These are phyloP conservation scores for Empidonax traillii DNA, from an alignment of 2,113 vertebrate species.

Conservation along the genomic window DNA sequence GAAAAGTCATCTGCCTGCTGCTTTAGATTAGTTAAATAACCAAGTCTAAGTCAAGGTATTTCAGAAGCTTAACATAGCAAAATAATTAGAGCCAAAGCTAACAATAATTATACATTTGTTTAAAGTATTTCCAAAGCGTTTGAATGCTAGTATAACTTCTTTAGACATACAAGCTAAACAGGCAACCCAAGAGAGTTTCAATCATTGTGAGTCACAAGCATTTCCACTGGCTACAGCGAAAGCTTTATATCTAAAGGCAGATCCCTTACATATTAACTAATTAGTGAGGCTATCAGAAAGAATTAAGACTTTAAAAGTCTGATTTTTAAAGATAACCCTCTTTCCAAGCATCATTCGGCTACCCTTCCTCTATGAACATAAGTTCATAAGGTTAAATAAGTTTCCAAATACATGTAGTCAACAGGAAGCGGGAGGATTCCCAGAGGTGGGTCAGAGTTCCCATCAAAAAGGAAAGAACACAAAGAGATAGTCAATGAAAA, in stretches of 20 bases:
- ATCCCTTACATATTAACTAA: not conserved
- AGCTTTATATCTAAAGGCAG: not conserved
- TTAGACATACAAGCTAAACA: not conserved
- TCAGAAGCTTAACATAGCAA: constrained; percentile 1
- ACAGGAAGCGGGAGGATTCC: not conserved
- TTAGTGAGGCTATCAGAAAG: not conserved
- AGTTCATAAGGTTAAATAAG: not conserved
- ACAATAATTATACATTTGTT: not conserved
- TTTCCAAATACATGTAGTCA: not conserved
- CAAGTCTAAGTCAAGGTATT: constrained; percentile 2
- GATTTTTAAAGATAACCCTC: not conserved
- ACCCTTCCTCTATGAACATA: not conserved
- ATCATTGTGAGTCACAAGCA: not conserved
- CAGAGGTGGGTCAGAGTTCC: not conserved
- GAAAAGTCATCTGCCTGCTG: constrained; percentile 41
- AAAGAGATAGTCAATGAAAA: not conserved
- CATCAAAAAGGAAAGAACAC: not conserved
- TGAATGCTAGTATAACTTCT: not conserved
- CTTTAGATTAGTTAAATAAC: not conserved
- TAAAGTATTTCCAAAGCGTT: not conserved
- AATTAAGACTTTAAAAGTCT: not conserved
- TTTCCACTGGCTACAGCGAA: not conserved
- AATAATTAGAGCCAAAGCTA: constrained; percentile 8
- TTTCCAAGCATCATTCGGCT: not conserved
- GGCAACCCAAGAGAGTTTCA: not conserved